Evolutionary conservation across 2,797 vertebrate species (phyloP), one percentile per base, ranked within the genome.

Genomic region (Poeciliopsis turneri): DNA sequence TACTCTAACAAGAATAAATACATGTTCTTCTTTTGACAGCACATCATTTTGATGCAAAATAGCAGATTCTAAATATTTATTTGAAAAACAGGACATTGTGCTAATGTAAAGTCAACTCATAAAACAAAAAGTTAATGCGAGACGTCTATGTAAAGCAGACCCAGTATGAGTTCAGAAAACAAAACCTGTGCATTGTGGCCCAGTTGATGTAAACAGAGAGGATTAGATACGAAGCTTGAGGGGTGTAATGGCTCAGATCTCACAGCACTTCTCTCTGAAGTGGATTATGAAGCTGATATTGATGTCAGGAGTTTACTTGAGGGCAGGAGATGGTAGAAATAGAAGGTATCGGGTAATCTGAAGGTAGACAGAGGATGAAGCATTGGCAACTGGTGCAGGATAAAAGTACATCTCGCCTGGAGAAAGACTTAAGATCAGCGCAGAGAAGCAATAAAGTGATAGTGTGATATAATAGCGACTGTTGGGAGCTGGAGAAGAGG

Each of bases 231-330:
- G 45, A 75, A 78, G 90, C 87, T 91, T 20, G 49, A 78, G 86
- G 88, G 82, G 73, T 72, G 79, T 72, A 77, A 79, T 82, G 88
- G 87, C 85, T 90, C 81, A 80, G 81, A 91, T 92, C 86, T 86
- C 84, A 68, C 77, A 77, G 74, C 73, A 81, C 87, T 84, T 84
- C 57, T 12, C 79, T 76, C 86, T 68, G 84, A 88, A 92, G 90
- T 93, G 92, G 91, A 92, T 93, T 92, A 93, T 89, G 85, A 90
- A 90, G 76, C 80, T 84, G 82, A 89, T 92, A 90, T 89, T 88
- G 87, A 82, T 91, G 87, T 90, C 89, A 89, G 81, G 80, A 66
- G 80, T 89, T 88, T 86, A 87, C 91, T 86, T 75, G 80, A 84
- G 86, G 88, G 87, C 66, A 73, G 79, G 68, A 72, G 80, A 82